These are phyloP conservation scores for Octopus sinensis DNA, from an alignment of 1,140 invertebrate species.

Conservation along the genomic window DNA sequence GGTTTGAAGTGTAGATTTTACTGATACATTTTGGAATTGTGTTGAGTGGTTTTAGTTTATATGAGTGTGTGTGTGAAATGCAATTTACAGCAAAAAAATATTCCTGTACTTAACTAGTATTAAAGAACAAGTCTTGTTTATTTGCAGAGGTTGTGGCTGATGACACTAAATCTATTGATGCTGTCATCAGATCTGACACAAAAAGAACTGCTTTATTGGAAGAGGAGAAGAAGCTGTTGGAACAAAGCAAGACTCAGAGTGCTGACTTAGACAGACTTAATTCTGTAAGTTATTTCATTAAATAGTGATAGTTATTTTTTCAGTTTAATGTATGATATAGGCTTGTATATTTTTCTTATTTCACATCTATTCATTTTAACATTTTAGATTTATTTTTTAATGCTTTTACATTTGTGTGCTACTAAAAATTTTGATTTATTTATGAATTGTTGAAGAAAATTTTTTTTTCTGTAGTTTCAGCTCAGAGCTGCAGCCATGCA, in stretches of 20 bases:
- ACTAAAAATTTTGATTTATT: no score
- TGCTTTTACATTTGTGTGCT: no score
- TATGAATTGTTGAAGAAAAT: no score
- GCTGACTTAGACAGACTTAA: slow-evolving; percentile 72
- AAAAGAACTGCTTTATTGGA: slow-evolving; percentile 78
- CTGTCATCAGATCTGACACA: slow-evolving; percentile 87
- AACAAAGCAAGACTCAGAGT: slow-evolving; percentile 60
- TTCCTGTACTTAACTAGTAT: no score
- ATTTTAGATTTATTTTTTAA: background rate
- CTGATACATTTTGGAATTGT: no score
- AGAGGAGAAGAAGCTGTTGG: slow-evolving; percentile 77
- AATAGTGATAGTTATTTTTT: background rate
- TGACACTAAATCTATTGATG: slow-evolving; percentile 84
- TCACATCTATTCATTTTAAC: background rate
- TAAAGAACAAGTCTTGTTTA: background rate
- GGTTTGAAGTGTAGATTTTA: no score
- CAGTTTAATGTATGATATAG: slow-evolving; percentile 3
- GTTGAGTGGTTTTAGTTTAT: no score
- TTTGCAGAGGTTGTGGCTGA: slow-evolving; percentile 86
- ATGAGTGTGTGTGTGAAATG: no score
- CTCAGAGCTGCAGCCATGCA: no score
- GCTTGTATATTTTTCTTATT: background rate
- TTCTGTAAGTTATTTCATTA: slow-evolving; percentile 63
- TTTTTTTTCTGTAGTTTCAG: no score
- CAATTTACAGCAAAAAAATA: no score